Conservation (phyloP, 2,113 vertebrate species). For the Xiphias gladius region DNA sequence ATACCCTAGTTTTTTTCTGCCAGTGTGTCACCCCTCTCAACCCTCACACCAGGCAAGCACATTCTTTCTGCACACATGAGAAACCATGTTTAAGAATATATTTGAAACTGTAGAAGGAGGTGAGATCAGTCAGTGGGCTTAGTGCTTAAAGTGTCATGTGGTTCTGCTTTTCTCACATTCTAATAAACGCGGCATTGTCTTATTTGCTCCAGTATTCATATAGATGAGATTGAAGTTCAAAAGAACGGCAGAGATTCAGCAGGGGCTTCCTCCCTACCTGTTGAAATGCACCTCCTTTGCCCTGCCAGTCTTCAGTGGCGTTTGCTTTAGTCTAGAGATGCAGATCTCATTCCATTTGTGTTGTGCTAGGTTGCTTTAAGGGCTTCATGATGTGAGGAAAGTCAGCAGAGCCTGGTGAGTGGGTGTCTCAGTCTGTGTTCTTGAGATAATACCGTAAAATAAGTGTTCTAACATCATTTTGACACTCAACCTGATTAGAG, state of each 20-base stretch:
- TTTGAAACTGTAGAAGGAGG: constrained; percentile 17
- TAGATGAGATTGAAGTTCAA: constrained; percentile 52
- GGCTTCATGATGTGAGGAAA: constrained; percentile 45
- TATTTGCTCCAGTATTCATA: constrained; percentile 49
- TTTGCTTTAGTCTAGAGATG: constrained; percentile 35
- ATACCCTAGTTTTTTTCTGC: constrained; percentile 37
- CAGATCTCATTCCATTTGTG: constrained; percentile 58
- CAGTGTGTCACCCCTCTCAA: constrained; percentile 13
- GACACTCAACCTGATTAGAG: constrained; percentile 58
- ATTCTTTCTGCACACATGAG: constrained; percentile 7
- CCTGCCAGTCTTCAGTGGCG: constrained; percentile 47
- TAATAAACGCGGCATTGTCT: constrained; percentile 11
- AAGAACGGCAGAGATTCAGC: constrained; percentile 17
- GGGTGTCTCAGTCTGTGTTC: constrained; percentile 41
- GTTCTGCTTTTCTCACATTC: constrained; percentile 20
- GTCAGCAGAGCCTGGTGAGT: constrained; percentile 31
- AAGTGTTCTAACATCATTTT: constrained; percentile 49
- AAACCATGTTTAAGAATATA: constrained; percentile 27
- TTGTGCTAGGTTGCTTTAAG: constrained; percentile 45
- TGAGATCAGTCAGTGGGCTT: constrained; percentile 27
- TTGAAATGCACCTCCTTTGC: constrained; percentile 57
- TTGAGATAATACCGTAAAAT: constrained; percentile 56
- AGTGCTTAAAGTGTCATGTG: not conserved
- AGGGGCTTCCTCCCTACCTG: constrained; percentile 35
- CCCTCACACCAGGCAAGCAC: not conserved